Evolutionary conservation across 2,113 vertebrate genomes (phyloP), one percentile per base, ranked within the genome.

Genomic region (Loxodonta africana): DNA sequence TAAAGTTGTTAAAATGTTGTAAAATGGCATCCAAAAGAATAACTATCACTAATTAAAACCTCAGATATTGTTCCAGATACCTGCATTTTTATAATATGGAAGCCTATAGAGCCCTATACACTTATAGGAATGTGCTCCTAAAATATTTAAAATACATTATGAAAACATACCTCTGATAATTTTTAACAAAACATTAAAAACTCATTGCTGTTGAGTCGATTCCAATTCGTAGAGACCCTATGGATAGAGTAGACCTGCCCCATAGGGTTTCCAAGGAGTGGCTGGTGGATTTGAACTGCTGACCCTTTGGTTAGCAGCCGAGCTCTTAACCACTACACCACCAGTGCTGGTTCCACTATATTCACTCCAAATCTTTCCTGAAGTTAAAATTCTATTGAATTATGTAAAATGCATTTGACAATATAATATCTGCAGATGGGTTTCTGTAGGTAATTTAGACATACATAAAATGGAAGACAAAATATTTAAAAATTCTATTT

Each of bases 301-400:
- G 11, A 57, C 11, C 15, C 15, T 57, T 17, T 57, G 53, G 12
- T 57, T 57, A 57, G 12, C 53, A 57, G 53, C 53, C 15, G 53
- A 57, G 53, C 53, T 57, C 53, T 57, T 57, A 57, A 57, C 53
- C 48, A 48, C 48, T 48, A 10, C 10, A 10, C 48, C 48, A 48
- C 48, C 53, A 57, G 53, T 10, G 53, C 8, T 57, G 25, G 9
- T 87, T 96, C 92, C 82, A 86, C 63, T 51, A 18, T 76, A 76
- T 28, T 81, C 37, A 78, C 2, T 80, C 3, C 2, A 89, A 80
- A 94, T 11, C 57, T 78, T 90, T 18, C 18, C 37, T 73, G 33
- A 90, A 84, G 26, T 51, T 78, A 86, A 96, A 93, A 87, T 84
- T 48, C 65, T 78, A 65, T 0, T 73, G 37, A 88, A 80, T 69